Evolutionary conservation across 1,140 invertebrate genomes (phyloP), one percentile per base, ranked within the genome.

Genomic region (Papilio glaucus): DNA sequence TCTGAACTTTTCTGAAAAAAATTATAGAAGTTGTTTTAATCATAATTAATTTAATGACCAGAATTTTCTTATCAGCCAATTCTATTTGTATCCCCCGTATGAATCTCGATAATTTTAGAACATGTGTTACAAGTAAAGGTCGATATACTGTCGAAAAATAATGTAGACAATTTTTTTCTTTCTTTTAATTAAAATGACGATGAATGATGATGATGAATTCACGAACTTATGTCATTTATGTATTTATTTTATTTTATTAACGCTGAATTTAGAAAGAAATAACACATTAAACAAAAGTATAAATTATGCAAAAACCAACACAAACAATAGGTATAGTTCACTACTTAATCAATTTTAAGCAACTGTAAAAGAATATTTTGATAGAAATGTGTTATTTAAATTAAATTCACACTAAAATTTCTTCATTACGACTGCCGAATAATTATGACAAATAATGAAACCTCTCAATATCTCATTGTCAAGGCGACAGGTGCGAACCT

Each of bases 1-100:
- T 91, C 89, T 86, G 89, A 85, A 33, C 84, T 87, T 83, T 88
- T 91, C 87, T 89, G 70, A 6, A 81, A 77, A 26, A 42, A 26
- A 61, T 61, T 37, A 33, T 24, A n/a, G n/a, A n/a, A n/a, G n/a
- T n/a, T n/a, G n/a, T n/a, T n/a, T n/a, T n/a, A n/a, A n/a, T n/a
- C n/a, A n/a, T n/a, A n/a, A n/a, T n/a, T n/a, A n/a, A n/a, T n/a
- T n/a, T n/a, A n/a, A n/a, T n/a, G n/a, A n/a, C n/a, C n/a, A n/a
- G n/a, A n/a, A n/a, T n/a, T n/a, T n/a, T n/a, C n/a, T n/a, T n/a
- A n/a, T n/a, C n/a, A n/a, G n/a, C n/a, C n/a, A n/a, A n/a, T n/a
- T n/a, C n/a, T n/a, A n/a, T n/a, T n/a, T n/a, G n/a, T n/a, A n/a
- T n/a, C n/a, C n/a, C n/a, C n/a, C n/a, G n/a, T n/a, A n/a, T n/a